Evolutionary conservation across 92 coral and sea anemone genomes (phyloP).

Genomic region (Siderastrea radians): DNA sequence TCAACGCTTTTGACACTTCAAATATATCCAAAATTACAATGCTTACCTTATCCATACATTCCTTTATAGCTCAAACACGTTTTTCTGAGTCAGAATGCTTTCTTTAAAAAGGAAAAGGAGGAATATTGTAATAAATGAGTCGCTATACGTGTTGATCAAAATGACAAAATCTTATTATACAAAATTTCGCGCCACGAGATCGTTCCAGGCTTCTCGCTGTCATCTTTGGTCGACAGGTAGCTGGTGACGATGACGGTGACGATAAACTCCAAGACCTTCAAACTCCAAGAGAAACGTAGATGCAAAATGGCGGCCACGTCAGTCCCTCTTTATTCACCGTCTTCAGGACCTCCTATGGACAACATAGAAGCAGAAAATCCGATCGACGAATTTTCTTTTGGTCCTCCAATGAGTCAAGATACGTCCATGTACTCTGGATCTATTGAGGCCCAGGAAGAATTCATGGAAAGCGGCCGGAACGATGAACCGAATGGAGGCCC

Average conservation of each 20-base stretch:
- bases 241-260: slow-evolving; percentile 39
- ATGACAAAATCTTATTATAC: not conserved
- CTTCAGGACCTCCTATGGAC: slow-evolving; percentile 69
- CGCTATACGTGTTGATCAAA: not conserved
- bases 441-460: slow-evolving; percentile 83
- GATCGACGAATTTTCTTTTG: slow-evolving; percentile 91
- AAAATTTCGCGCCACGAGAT: slow-evolving; percentile 36
- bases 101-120: not conserved
- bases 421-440: slow-evolving; percentile 86
- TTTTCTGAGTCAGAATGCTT: not conserved
- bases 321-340: slow-evolving; percentile 92
- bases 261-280: slow-evolving; percentile 11
- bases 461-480: slow-evolving; percentile 68
- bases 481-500: slow-evolving; percentile 47
- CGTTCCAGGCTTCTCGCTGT: slow-evolving; percentile 47
- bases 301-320: slow-evolving; percentile 97
- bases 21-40: not conserved
- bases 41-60: slow-evolving; percentile 3
- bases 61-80: not conserved
- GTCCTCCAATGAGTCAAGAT: slow-evolving; percentile 82
- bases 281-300: slow-evolving; percentile 21
- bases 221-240: not conserved
- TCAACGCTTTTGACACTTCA: not conserved
- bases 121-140: not conserved
- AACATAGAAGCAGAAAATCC: slow-evolving; percentile 73